A percentile compares a stretch with the other conserved stretches of the same genome.
phyloP scores from a whole-genome alignment of 2,113 vertebrate species.

The Cyprinodon variegatus region DNA sequence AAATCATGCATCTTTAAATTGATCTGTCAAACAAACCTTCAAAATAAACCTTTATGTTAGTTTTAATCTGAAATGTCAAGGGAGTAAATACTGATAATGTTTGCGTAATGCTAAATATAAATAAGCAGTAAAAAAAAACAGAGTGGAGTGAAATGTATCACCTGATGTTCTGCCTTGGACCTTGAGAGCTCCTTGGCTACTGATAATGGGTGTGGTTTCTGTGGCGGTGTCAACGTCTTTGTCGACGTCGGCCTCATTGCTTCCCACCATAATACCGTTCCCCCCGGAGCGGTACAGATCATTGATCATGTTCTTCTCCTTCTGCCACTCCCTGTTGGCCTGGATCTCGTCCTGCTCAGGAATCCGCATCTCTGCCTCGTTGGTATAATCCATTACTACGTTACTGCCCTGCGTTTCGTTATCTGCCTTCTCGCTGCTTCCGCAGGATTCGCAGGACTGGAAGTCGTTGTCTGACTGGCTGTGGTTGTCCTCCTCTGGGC shows the following conservation, averaged over 20 bases:
- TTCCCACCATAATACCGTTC: conserved; percentile 75
- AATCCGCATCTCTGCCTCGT: conserved; percentile 92
- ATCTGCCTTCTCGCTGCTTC: conserved; percentile 87
- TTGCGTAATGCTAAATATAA: not conserved
- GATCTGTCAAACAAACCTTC: too few relatives aligned
- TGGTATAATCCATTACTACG: conserved; percentile 77
- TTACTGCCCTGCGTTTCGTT: conserved; percentile 72
- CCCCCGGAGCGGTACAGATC: conserved; percentile 84
- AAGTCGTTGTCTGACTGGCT: conserved; percentile 90
- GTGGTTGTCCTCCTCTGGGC: conserved; percentile 85
- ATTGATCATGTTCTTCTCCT: conserved; percentile 88
- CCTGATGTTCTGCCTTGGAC: conserved; percentile 88
- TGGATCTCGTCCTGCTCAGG: conserved; percentile 86
- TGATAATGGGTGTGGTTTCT: conserved; percentile 83
- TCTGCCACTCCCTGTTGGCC: conserved; percentile 87
- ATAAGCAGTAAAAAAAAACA: not conserved
- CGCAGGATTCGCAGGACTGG: conserved; percentile 91
- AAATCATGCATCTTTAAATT: too few relatives aligned
- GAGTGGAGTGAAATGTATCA: conserved; percentile 9
- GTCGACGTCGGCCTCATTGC: conserved; percentile 80
- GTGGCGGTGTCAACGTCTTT: conserved; percentile 86
- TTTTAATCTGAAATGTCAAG: too few relatives aligned
- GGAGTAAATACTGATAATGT: too few relatives aligned
- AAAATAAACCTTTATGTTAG: too few relatives aligned
- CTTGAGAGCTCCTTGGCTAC: conserved; percentile 92